Percentiles rank a stretch among this genome's conserved stretches.
phyloP scores from a whole-genome alignment of 2,113 vertebrate genomes.

The Protobothrops flavoviridis region DNA sequence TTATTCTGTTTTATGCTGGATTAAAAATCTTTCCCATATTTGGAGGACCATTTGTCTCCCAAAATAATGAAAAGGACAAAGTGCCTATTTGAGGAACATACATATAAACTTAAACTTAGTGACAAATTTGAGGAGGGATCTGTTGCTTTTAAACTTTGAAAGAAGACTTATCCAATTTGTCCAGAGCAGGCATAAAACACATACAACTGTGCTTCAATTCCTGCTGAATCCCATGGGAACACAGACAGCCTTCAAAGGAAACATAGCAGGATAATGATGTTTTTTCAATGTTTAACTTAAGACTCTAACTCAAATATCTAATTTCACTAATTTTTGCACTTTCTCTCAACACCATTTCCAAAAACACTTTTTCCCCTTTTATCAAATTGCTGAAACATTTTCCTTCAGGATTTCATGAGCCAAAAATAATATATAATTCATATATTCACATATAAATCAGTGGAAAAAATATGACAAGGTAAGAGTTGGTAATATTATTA shows the following conservation, averaged over 20 bases:
- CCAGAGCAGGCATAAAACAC: not conserved
- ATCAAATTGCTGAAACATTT: not conserved
- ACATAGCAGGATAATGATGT: not conserved
- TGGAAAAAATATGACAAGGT: not conserved
- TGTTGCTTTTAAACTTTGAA: not conserved
- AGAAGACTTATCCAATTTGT: not conserved
- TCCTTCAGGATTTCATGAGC: not conserved
- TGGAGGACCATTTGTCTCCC: not conserved
- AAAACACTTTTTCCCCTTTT: not conserved
- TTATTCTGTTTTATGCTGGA: not conserved
- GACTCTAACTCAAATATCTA: no score
- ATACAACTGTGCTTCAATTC: not conserved
- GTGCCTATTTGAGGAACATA: not conserved
- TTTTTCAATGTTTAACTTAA: not conserved
- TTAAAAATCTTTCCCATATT: not conserved
- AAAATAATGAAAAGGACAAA: not conserved
- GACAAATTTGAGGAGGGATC: not conserved
- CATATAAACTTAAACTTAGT: not conserved
- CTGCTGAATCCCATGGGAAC: not conserved
- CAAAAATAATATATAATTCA: constrained; percentile 11
- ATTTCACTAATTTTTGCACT: not conserved
- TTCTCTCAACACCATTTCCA: not conserved
- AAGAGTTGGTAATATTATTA: not conserved
- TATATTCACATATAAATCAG: constrained; percentile 10
- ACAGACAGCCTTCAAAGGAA: not conserved